Percentiles rank a stretch among this genome's conserved stretches.
Evolutionary conservation across 2,797 vertebrate species (phyloP).

Genomic region (Brachyrhaphis roseni): DNA sequence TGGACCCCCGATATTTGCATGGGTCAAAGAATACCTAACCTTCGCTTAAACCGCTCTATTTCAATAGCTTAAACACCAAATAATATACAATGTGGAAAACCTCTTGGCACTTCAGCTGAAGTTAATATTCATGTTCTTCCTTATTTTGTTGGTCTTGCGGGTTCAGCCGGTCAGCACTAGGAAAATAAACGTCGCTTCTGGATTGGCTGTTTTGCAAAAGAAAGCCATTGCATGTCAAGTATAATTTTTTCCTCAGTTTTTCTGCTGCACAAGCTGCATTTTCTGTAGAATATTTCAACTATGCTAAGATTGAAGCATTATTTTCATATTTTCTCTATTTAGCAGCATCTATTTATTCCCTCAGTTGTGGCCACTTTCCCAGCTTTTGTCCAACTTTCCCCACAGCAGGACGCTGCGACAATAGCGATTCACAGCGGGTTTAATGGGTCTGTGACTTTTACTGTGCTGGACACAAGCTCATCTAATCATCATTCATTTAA

Average conservation of each 20-base stretch:
- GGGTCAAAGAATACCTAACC: too few relatives aligned
- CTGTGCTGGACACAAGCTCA: background rate
- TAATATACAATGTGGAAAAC: too few relatives aligned
- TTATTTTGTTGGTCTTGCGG: background rate
- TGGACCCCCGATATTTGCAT: too few relatives aligned
- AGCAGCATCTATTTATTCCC: background rate
- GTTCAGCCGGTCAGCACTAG: background rate
- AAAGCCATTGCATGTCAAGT: too few relatives aligned
- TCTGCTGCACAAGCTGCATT: too few relatives aligned
- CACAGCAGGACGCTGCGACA: background rate
- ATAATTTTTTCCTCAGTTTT: too few relatives aligned
- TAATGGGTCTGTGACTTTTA: background rate
- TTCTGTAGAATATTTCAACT: too few relatives aligned
- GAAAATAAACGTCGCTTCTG: background rate
- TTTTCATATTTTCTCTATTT: background rate
- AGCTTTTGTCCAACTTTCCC: background rate
- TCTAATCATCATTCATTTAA: slow-evolving; percentile 2
- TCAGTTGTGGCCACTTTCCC: slow-evolving; percentile 8
- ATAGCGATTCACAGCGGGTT: background rate
- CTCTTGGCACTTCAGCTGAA: too few relatives aligned
- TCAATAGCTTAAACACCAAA: too few relatives aligned
- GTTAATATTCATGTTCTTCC: too few relatives aligned
- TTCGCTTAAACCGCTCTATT: too few relatives aligned
- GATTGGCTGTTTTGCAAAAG: background rate
- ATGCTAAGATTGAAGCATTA: background rate